A percentile compares a stretch with the other conserved stretches of the same genome.
Evolutionary conservation across 92 coral and sea anemone species (phyloP).

Genomic region (Blastomussa wellsi): DNA sequence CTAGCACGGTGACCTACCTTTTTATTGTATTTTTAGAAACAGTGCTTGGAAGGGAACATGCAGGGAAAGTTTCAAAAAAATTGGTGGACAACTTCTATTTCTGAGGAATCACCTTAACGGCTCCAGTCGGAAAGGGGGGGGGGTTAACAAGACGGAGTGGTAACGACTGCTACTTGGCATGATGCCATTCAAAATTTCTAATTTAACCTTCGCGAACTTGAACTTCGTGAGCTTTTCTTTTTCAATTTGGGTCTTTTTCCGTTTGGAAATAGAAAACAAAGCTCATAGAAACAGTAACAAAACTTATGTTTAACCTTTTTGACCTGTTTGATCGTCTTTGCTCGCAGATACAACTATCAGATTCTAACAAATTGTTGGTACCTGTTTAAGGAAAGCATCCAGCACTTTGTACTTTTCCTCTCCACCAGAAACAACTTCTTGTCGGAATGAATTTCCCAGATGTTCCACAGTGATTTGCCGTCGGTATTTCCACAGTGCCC

Average conservation of each 20-base stretch:
- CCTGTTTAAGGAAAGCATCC: slow-evolving; percentile 64
- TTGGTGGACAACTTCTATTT: too few relatives aligned
- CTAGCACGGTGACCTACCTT: too few relatives aligned
- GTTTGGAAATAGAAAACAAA: background rate
- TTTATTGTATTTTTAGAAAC: too few relatives aligned
- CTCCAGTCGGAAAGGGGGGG: too few relatives aligned
- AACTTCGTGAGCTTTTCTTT: background rate
- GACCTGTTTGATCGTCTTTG: background rate
- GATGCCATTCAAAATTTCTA: background rate
- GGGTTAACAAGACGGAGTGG: background rate
- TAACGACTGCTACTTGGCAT: background rate
- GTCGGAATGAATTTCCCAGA: slow-evolving; percentile 57
- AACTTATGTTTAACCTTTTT: background rate
- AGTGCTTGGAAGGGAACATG: too few relatives aligned
- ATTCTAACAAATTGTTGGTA: background rate
- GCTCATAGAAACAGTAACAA: background rate
- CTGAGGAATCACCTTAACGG: too few relatives aligned
- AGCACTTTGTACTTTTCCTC: slow-evolving; percentile 43
- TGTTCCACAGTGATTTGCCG: slow-evolving; percentile 69
- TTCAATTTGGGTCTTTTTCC: background rate
- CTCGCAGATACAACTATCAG: background rate
- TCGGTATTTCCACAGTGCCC: slow-evolving; percentile 68
- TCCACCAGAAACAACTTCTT: slow-evolving; percentile 42
- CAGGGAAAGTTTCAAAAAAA: too few relatives aligned
- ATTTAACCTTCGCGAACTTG: background rate